Evolutionary conservation across 1,140 invertebrate genomes (phyloP), one percentile per base, ranked within the genome.

Genomic region (Venturia canescens): DNA sequence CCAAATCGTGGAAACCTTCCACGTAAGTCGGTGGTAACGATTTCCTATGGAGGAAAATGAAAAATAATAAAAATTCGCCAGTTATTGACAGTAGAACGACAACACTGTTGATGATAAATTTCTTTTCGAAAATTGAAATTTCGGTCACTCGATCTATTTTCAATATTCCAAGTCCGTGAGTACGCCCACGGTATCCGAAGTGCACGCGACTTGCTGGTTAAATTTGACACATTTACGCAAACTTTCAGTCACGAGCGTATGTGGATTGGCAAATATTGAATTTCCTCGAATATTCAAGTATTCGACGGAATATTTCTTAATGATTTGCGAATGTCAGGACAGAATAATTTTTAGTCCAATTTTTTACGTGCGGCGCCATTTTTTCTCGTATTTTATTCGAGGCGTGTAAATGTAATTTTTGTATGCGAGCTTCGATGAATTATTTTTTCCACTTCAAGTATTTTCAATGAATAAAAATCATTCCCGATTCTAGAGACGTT

Each of bases 1-100:
- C 89, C 18, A 90, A 86, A 87, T 94, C 90, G 82, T 94, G 94
- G 83, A 94, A 95, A 29, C 93, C 93, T 82, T 93, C 88, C 0
- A 93, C 89, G 82, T 91, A 94, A 4, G 94, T 95, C 53, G 89
- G 79, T 29, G 91, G 91, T 79, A 92, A 84, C 60, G 75, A 78
- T 34, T 50, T 31, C 86, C 89, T 91, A 66, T 74, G 26, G 70
- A 70, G 69, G 79, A 79, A 63, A 31, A 31, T 29, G n/a, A 69
- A 69, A 31, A 63, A 63, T n/a, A 23, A 63, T 5, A 63, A 63
- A 63, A 63, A 23, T 53, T 53, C 15, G n/a, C n/a, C n/a, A n/a
- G n/a, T n/a, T n/a, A n/a, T n/a, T n/a, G n/a, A n/a, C n/a, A n/a
- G n/a, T n/a, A n/a, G n/a, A n/a, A n/a, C n/a, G n/a, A n/a, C n/a